phyloP scores from a whole-genome alignment of 2,888 invertebrate species.

The Conchocele bisecta region DNA sequence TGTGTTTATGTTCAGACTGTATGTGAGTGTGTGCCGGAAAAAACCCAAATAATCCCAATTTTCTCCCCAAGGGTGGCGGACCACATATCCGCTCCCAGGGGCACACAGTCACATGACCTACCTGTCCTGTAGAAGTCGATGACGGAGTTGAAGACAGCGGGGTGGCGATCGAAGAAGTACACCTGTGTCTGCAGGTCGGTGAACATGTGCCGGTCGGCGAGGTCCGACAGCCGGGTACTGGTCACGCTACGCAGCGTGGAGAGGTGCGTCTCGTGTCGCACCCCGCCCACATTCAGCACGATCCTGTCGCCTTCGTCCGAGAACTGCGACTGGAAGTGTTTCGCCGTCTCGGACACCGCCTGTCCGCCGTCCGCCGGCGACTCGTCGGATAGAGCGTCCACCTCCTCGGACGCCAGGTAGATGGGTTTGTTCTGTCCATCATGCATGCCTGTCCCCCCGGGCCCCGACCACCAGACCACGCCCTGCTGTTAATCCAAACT shows the following conservation, averaged over 20 bases:
- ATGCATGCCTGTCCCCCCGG: constrained; percentile 38
- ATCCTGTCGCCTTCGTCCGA: constrained; percentile 66
- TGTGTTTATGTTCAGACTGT: no score
- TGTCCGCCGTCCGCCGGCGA: constrained; percentile 16
- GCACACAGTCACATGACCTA: constrained; percentile 47
- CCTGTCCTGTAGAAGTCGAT: constrained; percentile 81
- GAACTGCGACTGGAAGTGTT: constrained; percentile 33
- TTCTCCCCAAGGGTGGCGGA: no score
- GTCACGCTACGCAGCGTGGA: constrained; percentile 76
- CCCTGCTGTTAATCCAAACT: no score
- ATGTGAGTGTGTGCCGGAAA: no score
- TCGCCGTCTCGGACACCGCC: constrained; percentile 39
- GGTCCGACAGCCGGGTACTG: constrained; percentile 76
- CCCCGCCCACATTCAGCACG: constrained; percentile 81
- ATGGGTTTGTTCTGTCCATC: constrained; percentile 43
- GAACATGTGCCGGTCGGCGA: constrained; percentile 75
- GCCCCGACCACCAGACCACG: no score
- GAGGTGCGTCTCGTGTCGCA: constrained; percentile 80
- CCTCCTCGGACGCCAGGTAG: constrained; percentile 54
- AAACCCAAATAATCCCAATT: no score
- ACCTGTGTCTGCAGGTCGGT: constrained; percentile 70
- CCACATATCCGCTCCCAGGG: no score
- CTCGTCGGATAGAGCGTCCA: constrained; percentile 42
- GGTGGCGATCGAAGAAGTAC: constrained; percentile 82
- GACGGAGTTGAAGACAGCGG: constrained; percentile 80